Evolutionary conservation across 1,140 invertebrate species (phyloP).

Genomic region (Triops cancriformis): DNA sequence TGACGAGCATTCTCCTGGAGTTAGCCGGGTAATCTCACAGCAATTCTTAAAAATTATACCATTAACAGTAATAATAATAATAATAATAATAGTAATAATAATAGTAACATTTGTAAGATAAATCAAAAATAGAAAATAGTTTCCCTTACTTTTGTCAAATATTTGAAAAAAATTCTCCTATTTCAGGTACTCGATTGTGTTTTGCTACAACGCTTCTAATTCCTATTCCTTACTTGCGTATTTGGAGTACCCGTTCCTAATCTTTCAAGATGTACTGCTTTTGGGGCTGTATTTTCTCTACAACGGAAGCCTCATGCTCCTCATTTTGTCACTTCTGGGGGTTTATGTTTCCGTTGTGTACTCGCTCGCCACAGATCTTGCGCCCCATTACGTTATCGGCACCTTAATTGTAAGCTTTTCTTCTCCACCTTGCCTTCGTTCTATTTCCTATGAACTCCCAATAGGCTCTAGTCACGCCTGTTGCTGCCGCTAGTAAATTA

Average conservation of each 20-base stretch:
- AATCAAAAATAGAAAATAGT: too few relatives aligned
- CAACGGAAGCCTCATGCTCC: constrained; percentile 25
- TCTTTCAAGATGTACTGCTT: constrained; percentile 33
- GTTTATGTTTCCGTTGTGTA: constrained; percentile 31
- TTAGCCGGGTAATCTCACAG: constrained; percentile 32
- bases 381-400: constrained; percentile 28
- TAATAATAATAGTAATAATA: too few relatives aligned
- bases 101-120: too few relatives aligned
- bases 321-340: constrained; percentile 28
- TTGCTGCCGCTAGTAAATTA: constrained; percentile 33
- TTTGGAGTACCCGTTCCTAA: constrained; percentile 32
- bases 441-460: constrained; percentile 20
- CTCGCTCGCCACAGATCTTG: constrained; percentile 28
- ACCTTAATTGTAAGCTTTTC: constrained; percentile 31
- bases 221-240: constrained; percentile 29
- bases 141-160: constrained; percentile 19
- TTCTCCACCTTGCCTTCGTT: constrained; percentile 8
- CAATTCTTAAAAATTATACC: too few relatives aligned
- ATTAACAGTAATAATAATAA: too few relatives aligned
- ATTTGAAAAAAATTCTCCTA: constrained; percentile 10
- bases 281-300: constrained; percentile 31
- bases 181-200: constrained; percentile 32
- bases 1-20: constrained; percentile 31
- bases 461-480: constrained; percentile 33
- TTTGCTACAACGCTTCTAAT: constrained; percentile 32